Conservation (phyloP, 2,888 invertebrate species). For the Homarus gammarus region DNA sequence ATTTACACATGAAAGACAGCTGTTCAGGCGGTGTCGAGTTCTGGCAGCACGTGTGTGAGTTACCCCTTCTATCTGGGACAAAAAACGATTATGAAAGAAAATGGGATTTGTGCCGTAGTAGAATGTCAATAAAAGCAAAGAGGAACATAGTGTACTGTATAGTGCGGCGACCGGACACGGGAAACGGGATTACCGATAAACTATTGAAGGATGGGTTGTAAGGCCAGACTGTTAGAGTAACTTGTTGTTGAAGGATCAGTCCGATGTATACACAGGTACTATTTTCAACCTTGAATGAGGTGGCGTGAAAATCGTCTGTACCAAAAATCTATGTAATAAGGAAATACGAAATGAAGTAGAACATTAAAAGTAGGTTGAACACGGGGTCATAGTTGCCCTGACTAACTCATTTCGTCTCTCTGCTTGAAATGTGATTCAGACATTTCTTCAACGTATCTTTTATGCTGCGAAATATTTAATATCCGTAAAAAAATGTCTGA, state of each 20-base stretch:
- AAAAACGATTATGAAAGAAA: constrained; percentile 55
- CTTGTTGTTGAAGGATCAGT: too few species aligned
- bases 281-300: too few species aligned
- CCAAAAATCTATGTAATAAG: too few species aligned
- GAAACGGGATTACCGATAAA: constrained; percentile 24
- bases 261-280: too few species aligned
- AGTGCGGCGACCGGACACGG: constrained; percentile 30
- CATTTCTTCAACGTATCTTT: background rate
- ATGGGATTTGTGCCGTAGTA: constrained; percentile 44
- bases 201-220: background rate
- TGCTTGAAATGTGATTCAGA: background rate
- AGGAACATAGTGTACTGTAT: background rate
- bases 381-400: too few species aligned
- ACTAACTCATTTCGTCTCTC: too few species aligned
- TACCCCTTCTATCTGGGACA: constrained; percentile 37
- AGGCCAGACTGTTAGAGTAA: background rate
- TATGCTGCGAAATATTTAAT: background rate
- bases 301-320: too few species aligned
- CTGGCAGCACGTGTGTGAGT: constrained; percentile 55
- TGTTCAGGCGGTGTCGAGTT: constrained; percentile 60
- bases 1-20: constrained; percentile 67
- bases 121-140: constrained; percentile 38
- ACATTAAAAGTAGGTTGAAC: too few species aligned
- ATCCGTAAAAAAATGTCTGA: background rate
- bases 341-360: too few species aligned